Conservation (phyloP, 2,113 vertebrate genomes). For the Oenanthe oenanthe region DNA sequence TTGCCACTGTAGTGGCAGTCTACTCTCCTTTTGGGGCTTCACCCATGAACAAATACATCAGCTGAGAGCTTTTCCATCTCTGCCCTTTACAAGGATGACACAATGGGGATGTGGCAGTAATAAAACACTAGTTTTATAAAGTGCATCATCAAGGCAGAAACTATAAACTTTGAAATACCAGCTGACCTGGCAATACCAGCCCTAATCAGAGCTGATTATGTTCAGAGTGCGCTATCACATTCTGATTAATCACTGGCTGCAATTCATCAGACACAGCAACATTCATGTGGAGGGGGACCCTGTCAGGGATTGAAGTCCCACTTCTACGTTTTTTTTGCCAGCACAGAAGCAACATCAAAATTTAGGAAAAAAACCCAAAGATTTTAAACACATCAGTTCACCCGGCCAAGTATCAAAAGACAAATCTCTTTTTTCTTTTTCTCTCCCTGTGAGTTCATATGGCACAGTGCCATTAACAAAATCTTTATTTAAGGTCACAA, state of each 20-base stretch:
- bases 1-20: fast-evolving
- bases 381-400: not conserved
- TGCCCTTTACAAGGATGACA: not conserved
- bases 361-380: not conserved
- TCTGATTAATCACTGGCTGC: not conserved
- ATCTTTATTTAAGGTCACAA: not conserved
- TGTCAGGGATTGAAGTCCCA: not conserved
- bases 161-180: not conserved
- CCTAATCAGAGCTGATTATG: not conserved
- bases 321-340: not conserved
- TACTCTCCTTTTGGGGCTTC: not conserved
- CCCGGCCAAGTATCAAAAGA: not conserved
- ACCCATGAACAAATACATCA: not conserved
- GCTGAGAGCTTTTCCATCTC: not conserved
- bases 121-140: not conserved
- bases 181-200: not conserved
- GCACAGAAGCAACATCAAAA: not conserved
- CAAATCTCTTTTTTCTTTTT: not conserved
- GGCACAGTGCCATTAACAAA: not conserved
- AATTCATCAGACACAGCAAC: not conserved
- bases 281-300: not conserved
- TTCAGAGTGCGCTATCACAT: not conserved
- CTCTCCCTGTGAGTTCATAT: not conserved
- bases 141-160: not conserved
- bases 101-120: not conserved